These are phyloP conservation scores for Cyanoderma ruficeps DNA, from an alignment of 2,113 vertebrate species.

Conservation along the genomic window DNA sequence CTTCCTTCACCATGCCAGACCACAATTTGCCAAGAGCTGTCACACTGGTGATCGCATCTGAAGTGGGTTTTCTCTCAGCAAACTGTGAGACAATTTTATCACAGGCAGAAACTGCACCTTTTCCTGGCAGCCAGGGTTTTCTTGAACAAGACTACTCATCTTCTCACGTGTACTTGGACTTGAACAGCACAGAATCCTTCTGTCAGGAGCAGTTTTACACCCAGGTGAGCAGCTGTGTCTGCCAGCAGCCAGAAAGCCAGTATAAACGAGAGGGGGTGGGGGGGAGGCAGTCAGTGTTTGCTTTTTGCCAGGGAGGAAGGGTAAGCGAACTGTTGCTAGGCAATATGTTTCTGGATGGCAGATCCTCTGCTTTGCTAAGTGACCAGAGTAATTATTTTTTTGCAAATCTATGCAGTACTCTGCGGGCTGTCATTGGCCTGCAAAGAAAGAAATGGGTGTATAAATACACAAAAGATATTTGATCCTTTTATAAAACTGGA, in stretches of 20 bases:
- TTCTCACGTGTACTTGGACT: neutral
- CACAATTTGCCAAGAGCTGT: neutral
- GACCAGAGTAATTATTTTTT: slow-evolving; percentile 45
- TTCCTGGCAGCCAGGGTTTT: neutral
- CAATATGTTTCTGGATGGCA: slow-evolving; percentile 18
- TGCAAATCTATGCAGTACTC: neutral
- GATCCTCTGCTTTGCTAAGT: slow-evolving; percentile 4
- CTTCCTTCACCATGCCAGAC: neutral
- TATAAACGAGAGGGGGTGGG: neutral
- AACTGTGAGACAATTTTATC: neutral
- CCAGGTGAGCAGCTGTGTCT: neutral
- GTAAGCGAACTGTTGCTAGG: neutral
- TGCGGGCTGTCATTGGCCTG: neutral
- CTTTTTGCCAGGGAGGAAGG: neutral
- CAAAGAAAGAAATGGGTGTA: neutral
- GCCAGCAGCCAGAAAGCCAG: neutral
- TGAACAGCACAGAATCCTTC: neutral
- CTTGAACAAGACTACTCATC: neutral
- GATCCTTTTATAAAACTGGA: neutral
- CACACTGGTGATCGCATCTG: neutral
- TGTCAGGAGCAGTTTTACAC: neutral
- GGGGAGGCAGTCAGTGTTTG: neutral
- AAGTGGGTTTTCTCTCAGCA: neutral
- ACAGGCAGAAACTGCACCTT: neutral
- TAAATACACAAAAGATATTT: neutral